These are phyloP conservation scores for Pteria penguin DNA, from an alignment of 2,888 invertebrate species.

Conservation along the genomic window DNA sequence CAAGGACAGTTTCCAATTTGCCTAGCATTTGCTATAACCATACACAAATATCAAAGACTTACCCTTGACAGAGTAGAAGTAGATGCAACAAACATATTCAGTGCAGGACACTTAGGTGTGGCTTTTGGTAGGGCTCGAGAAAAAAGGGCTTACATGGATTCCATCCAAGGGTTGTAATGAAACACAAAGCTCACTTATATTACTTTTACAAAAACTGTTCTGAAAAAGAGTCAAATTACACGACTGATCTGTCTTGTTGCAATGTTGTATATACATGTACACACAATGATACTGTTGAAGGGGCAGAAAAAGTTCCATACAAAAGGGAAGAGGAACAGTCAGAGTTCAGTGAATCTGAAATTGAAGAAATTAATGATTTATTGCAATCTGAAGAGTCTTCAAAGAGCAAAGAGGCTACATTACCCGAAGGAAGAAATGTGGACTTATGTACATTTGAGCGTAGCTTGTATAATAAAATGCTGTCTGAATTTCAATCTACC, in stretches of 20 bases:
- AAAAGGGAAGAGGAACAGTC: slow-evolving; percentile 1
- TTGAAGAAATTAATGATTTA: neutral
- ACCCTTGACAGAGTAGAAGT: slow-evolving; percentile 7
- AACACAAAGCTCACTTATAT: neutral
- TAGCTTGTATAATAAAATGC: neutral
- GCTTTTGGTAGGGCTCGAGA: neutral
- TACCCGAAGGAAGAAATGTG: neutral
- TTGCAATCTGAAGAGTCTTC: neutral
- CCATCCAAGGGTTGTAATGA: neutral
- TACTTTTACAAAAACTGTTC: neutral
- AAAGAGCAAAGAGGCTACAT: too few species aligned
- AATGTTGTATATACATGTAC: neutral
- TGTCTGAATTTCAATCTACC: neutral
- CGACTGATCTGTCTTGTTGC: neutral
- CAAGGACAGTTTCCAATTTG: slow-evolving; percentile 25
- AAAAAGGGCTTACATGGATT: neutral
- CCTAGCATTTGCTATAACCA: slow-evolving; percentile 18
- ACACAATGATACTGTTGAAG: neutral
- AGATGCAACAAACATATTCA: slow-evolving; percentile 15
- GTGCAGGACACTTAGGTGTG: slow-evolving; percentile 2
- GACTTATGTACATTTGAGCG: too few species aligned
- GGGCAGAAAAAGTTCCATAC: neutral
- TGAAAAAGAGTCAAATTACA: neutral
- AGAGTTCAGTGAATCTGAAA: slow-evolving; percentile 4
- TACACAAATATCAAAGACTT: slow-evolving; percentile 36